Evolutionary conservation across 1,140 invertebrate genomes (phyloP).

Genomic region (Eurytemora carolleeae): DNA sequence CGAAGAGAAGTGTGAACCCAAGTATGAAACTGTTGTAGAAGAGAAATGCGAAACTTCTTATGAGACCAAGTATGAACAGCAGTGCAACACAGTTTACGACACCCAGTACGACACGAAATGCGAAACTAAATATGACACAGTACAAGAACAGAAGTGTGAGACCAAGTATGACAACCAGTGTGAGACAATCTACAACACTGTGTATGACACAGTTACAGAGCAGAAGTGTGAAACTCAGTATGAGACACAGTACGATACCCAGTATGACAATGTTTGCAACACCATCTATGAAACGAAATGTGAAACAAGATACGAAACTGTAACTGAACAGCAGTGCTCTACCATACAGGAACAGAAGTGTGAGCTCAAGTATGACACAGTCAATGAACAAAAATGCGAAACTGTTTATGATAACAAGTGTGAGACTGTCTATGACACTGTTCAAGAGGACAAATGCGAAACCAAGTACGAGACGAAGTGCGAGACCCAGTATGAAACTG

Average conservation of each 20-base stretch:
- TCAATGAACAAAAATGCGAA: conserved; percentile 10
- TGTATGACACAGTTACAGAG: conserved; percentile 10
- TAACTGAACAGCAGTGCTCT: conserved; percentile 3
- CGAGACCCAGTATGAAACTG: conserved; percentile 10
- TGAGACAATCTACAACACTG: conserved; percentile 1
- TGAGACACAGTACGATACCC: conserved; percentile 6
- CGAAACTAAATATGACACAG: background rate
- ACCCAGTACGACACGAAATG: conserved; percentile 9
- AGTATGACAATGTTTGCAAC: conserved; percentile 6
- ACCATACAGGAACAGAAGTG: conserved; percentile 7
- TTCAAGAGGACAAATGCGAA: conserved; percentile 4
- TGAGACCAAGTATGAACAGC: conserved; percentile 8
- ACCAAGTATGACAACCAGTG: conserved; percentile 4
- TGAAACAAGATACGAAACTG: conserved; percentile 3
- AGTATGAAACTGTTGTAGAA: conserved; percentile 2
- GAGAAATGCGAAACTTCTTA: conserved; percentile 8
- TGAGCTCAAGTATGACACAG: conserved; percentile 1
- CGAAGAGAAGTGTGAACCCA: conserved; percentile 1
- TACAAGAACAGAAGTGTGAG: background rate
- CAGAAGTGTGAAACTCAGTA: conserved; percentile 13
- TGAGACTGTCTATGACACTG: conserved; percentile 9
- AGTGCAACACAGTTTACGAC: conserved; percentile 10
- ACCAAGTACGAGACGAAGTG: conserved; percentile 10
- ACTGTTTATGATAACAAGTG: conserved; percentile 10
- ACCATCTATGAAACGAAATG: conserved; percentile 12